These are phyloP conservation scores for Hepsetus odoe DNA, from an alignment of 2,113 vertebrate species.

Conservation along the genomic window DNA sequence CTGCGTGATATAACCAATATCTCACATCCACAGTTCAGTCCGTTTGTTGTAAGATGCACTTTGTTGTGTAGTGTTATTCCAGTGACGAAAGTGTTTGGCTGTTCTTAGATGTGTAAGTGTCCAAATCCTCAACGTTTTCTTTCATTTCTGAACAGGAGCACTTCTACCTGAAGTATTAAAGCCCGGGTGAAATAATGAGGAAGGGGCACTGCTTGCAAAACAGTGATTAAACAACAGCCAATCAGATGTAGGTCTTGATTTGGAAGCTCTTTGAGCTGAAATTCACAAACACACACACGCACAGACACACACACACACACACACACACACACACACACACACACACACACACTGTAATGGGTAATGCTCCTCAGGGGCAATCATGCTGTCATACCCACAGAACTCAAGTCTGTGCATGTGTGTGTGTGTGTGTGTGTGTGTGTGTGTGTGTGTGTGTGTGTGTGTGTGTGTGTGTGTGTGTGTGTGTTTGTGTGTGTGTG, in stretches of 20 bases:
- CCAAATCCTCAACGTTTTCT: background rate
- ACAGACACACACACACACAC: conserved; percentile 26
- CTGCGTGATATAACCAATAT: conserved; percentile 55
- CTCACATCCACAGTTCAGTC: conserved; percentile 69
- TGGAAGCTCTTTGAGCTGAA: background rate
- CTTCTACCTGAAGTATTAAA: background rate
- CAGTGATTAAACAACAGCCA: background rate
- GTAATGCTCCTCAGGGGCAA: conserved; percentile 17
- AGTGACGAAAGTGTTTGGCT: background rate
- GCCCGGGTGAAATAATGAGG: background rate
- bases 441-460: conserved; percentile 14
- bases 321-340: conserved; percentile 48
- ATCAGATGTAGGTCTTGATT: background rate
- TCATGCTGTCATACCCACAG: conserved; percentile 1
- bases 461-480: conserved; percentile 4
- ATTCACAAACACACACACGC: background rate
- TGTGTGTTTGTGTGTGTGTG: no score
- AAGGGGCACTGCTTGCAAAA: background rate
- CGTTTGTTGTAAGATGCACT: conserved; percentile 45
- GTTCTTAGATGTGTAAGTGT: no score
- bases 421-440: conserved; percentile 23
- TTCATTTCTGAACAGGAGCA: background rate
- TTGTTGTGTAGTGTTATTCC: background rate
- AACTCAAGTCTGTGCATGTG: background rate
- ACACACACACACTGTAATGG: conserved; percentile 19